Percentiles rank a stretch among this genome's conserved stretches.
phyloP scores from a whole-genome alignment of 1,140 invertebrate genomes.

The Oedothorax gibbosus region DNA sequence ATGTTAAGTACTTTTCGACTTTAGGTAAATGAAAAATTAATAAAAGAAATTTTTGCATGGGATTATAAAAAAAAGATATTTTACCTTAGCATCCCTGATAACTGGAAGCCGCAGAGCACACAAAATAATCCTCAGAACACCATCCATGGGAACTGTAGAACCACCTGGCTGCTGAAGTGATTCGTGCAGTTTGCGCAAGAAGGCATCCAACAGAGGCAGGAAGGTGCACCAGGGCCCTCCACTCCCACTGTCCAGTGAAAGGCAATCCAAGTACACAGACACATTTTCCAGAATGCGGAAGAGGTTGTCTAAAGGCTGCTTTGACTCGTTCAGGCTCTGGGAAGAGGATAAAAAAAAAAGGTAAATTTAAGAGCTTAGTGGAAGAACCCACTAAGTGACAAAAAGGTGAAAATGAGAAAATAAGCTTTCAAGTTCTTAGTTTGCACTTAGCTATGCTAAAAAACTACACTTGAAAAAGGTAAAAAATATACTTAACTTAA shows the following conservation, averaged over 20 bases:
- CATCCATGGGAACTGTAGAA: slow-evolving; percentile 76
- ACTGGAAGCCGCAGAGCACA: slow-evolving; percentile 77
- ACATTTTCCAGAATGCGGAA: slow-evolving; percentile 87
- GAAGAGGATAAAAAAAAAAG: slow-evolving; percentile 35
- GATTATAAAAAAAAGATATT: no score
- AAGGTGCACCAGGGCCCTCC: slow-evolving; percentile 78
- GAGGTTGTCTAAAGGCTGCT: slow-evolving; percentile 78
- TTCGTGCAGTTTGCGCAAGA: slow-evolving; percentile 84
- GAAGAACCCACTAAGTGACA: no score
- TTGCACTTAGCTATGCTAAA: no score
- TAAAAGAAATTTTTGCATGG: no score
- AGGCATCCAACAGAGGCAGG: slow-evolving; percentile 84
- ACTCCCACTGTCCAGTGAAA: slow-evolving; percentile 85
- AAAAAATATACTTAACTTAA: no score
- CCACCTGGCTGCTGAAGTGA: slow-evolving; percentile 77
- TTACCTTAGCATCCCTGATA: slow-evolving; percentile 66
- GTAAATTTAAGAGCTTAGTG: no score
- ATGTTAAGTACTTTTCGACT: no score
- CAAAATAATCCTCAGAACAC: slow-evolving; percentile 86
- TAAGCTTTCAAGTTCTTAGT: no score
- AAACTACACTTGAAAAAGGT: no score
- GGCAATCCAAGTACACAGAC: slow-evolving; percentile 90
- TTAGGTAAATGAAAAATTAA: no score
- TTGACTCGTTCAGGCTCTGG: slow-evolving; percentile 86
- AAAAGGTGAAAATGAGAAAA: no score